Evolutionary conservation across 2,888 invertebrate genomes (phyloP).

Genomic region (Epinotia nisella): DNA sequence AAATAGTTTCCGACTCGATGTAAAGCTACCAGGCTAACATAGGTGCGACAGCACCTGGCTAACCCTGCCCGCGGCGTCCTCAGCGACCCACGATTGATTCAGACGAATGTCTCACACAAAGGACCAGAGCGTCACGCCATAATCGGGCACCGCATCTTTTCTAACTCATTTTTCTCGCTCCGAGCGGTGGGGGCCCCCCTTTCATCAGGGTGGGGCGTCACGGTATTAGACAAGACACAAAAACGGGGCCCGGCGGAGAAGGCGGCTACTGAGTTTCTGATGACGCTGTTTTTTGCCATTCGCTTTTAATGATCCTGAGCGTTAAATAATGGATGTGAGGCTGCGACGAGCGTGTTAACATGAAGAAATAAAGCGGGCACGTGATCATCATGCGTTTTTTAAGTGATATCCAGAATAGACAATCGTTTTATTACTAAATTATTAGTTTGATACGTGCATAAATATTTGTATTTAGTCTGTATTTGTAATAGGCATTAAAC

Average conservation of each 20-base stretch:
- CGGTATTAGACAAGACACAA: conserved; percentile 85
- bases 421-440: not conserved
- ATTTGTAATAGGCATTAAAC: too few relatives aligned
- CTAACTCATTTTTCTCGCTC: conserved; percentile 85
- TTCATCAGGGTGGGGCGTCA: conserved; percentile 80
- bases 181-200: conserved; percentile 61
- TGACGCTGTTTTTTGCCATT: conserved; percentile 64
- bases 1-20: not conserved
- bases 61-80: conserved; percentile 62
- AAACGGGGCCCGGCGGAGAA: conserved; percentile 78
- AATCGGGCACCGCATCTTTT: conserved; percentile 84
- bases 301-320: conserved; percentile 55
- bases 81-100: conserved; percentile 76
- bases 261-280: conserved; percentile 77
- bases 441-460: not conserved
- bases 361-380: conserved; percentile 2
- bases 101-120: conserved; percentile 78
- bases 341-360: conserved; percentile 29
- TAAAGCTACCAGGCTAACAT: conserved; percentile 55
- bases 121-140: conserved; percentile 75
- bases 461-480: too few relatives aligned
- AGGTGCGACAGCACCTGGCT: conserved; percentile 58
- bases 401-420: not conserved
- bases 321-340: conserved; percentile 40
- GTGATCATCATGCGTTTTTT: not conserved